These are phyloP conservation scores for Diaprepes abbreviatus DNA, from an alignment of 2,888 invertebrate species.

Conservation along the genomic window DNA sequence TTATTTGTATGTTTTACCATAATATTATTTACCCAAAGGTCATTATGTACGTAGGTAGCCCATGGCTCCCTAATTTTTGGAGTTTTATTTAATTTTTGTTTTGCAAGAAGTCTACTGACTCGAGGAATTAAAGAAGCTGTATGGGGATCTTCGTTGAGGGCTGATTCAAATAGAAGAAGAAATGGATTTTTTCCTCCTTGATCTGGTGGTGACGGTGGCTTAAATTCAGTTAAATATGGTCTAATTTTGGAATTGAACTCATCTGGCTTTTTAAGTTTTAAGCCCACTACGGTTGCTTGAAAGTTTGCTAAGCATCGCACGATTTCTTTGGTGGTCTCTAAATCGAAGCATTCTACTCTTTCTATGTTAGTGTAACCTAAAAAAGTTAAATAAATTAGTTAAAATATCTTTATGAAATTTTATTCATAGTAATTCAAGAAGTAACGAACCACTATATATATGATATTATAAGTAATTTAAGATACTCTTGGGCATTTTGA, in stretches of 20 bases:
- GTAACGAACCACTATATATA: no score
- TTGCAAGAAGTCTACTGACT: background rate
- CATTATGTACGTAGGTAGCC: conserved; percentile 70
- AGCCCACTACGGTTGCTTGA: conserved; percentile 71
- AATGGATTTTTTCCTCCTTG: background rate
- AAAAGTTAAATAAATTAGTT: background rate
- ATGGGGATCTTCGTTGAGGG: conserved; percentile 26
- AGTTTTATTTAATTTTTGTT: conserved; percentile 26
- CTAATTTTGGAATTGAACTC: conserved; percentile 62
- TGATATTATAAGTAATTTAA: no score
- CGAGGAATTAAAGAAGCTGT: conserved; percentile 9
- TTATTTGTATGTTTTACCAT: conserved; percentile 67
- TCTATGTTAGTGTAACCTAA: conserved; percentile 69
- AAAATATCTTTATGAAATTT: no score
- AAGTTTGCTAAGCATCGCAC: conserved; percentile 70
- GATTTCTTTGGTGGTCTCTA: conserved; percentile 67
- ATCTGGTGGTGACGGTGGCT: background rate
- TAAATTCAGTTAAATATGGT: conserved; percentile 59
- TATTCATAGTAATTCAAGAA: no score
- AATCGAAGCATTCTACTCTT: conserved; percentile 68
- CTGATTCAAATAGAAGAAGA: background rate
- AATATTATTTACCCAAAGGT: conserved; percentile 74
- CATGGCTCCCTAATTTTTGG: conserved; percentile 58
- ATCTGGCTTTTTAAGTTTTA: conserved; percentile 66
- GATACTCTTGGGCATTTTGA: no score